Evolutionary conservation across 2,888 invertebrate genomes (phyloP).

Genomic region (Aphodius sticticus): DNA sequence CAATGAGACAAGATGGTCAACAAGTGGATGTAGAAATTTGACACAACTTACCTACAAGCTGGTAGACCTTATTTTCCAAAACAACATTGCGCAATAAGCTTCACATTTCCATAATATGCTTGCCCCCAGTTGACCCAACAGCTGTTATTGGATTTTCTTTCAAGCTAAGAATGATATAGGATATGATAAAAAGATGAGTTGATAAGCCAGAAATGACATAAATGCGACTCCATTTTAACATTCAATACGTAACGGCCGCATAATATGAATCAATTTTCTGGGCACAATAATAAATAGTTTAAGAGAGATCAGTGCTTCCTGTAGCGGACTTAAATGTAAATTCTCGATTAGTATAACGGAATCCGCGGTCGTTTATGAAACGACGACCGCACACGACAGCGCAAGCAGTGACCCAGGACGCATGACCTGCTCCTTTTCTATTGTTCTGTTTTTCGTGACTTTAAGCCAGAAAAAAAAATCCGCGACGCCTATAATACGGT

Average conservation of each 20-base stretch:
- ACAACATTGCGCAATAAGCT: too few relatives aligned
- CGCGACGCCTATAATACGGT: neutral
- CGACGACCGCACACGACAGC: conserved; percentile 4
- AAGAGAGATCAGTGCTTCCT: neutral
- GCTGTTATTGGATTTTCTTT: too few relatives aligned
- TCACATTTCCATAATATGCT: too few relatives aligned
- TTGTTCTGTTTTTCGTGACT: conserved; percentile 4
- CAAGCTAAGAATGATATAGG: too few relatives aligned
- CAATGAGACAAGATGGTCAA: too few relatives aligned
- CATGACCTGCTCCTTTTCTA: neutral
- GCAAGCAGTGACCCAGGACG: neutral
- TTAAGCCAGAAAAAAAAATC: neutral
- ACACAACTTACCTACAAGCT: too few relatives aligned
- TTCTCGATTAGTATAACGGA: conserved; percentile 4
- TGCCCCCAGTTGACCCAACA: too few relatives aligned
- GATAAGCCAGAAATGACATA: too few relatives aligned
- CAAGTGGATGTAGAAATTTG: too few relatives aligned
- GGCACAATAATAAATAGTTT: neutral
- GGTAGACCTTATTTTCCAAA: too few relatives aligned
- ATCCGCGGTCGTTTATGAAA: neutral
- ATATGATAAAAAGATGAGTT: too few relatives aligned
- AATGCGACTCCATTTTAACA: too few relatives aligned
- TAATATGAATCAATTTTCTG: neutral
- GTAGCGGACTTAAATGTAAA: neutral
- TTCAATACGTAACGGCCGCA: neutral